These are phyloP conservation scores for Empidonax alnorum DNA, from an alignment of 2,113 vertebrate genomes.

Conservation along the genomic window DNA sequence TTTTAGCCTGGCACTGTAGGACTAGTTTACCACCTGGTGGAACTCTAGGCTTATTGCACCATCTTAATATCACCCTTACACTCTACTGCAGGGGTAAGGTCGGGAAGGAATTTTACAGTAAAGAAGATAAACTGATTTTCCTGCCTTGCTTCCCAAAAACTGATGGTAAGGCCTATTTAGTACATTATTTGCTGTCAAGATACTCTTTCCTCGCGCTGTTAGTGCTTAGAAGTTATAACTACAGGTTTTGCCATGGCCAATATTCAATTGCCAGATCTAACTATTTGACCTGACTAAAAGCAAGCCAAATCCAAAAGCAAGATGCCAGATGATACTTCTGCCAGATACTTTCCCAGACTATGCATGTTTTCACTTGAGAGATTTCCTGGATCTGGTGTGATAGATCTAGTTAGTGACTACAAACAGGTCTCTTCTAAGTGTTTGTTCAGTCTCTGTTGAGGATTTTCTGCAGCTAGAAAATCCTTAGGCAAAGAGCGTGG, in stretches of 20 bases:
- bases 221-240: background rate
- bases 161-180: background rate
- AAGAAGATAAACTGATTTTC: background rate
- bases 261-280: background rate
- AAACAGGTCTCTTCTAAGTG: background rate
- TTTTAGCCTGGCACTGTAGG: background rate
- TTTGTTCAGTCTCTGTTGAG: background rate
- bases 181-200: background rate
- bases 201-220: background rate
- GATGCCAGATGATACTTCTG: background rate
- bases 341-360: background rate
- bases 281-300: background rate
- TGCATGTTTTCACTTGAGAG: background rate
- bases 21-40: background rate
- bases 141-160: background rate
- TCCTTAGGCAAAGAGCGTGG: background rate
- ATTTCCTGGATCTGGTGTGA: background rate
- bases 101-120: background rate
- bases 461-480: slow-evolving; percentile 3
- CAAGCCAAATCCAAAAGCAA: background rate
- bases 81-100: background rate
- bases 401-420: background rate
- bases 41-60: background rate
- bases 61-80: background rate
- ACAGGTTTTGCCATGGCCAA: background rate